These are phyloP conservation scores for Clanis bilineata DNA, from an alignment of 2,888 invertebrate genomes.

Conservation along the genomic window DNA sequence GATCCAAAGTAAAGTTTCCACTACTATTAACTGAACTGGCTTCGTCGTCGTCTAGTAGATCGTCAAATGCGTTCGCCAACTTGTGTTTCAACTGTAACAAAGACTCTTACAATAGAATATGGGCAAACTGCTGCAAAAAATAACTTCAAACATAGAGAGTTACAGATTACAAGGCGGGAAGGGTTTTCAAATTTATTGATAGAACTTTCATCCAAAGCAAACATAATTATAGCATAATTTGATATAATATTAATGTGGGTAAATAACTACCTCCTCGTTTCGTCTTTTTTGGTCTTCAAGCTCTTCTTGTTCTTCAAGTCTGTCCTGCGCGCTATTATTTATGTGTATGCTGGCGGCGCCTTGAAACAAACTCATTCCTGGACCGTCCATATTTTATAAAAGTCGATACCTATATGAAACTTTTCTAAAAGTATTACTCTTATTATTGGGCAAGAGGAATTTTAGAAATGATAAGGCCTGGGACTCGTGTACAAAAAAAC, in stretches of 20 bases:
- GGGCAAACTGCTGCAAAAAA: neutral
- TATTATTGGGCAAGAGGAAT: no score
- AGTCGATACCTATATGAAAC: neutral
- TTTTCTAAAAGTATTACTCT: no score
- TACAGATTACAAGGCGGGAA: neutral
- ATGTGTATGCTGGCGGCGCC: conserved; percentile 85
- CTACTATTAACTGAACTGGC: conserved; percentile 83
- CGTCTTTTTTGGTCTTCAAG: conserved; percentile 85
- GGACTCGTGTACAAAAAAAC: no score
- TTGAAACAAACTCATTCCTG: conserved; percentile 87
- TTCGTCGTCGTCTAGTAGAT: conserved; percentile 85
- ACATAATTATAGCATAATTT: neutral
- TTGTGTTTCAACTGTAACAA: conserved; percentile 83
- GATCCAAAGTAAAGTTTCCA: conserved; percentile 69
- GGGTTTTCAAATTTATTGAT: neutral
- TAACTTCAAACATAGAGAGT: no score
- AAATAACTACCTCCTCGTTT: conserved; percentile 82
- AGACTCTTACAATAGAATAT: neutral
- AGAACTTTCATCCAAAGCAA: neutral
- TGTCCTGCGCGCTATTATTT: conserved; percentile 83
- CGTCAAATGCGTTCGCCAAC: conserved; percentile 86
- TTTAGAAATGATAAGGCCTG: no score
- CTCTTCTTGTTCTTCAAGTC: conserved; percentile 86
- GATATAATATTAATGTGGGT: neutral
- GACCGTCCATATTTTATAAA: conserved; percentile 75